phyloP scores from a whole-genome alignment of 2,113 vertebrate species.

The Chaetodon trifascialis region DNA sequence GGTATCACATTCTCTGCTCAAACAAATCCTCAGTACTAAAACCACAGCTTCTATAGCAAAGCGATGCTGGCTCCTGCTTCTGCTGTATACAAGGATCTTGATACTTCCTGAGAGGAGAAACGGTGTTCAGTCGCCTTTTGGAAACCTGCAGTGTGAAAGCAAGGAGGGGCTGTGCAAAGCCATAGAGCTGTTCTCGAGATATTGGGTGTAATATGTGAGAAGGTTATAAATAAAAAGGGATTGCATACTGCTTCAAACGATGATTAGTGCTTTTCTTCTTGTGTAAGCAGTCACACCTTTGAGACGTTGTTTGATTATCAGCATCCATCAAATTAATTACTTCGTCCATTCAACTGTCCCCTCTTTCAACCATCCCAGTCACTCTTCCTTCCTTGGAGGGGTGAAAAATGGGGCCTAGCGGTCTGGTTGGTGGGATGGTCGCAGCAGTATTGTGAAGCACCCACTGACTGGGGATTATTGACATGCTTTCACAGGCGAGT shows the following conservation, averaged over 20 bases:
- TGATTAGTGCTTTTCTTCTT: conserved; percentile 38
- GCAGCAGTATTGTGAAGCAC: conserved; percentile 75
- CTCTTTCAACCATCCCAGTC: conserved; percentile 47
- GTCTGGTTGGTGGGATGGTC: conserved; percentile 61
- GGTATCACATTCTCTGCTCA: conserved; percentile 69
- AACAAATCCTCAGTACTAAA: conserved; percentile 61
- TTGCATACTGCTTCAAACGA: conserved; percentile 2
- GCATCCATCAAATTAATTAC: conserved; percentile 74
- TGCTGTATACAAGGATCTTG: conserved; percentile 41
- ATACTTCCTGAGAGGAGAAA: conserved; percentile 68
- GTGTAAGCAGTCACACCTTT: conserved; percentile 38
- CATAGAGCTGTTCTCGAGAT: conserved; percentile 32
- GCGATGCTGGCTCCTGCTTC: conserved; percentile 48
- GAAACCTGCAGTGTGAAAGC: conserved; percentile 45
- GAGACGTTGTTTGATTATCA: conserved; percentile 64
- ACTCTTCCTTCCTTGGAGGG: conserved; percentile 56
- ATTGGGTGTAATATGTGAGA: conserved; percentile 33
- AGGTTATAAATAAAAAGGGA: conserved; percentile 37
- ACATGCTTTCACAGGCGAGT: conserved; percentile 84
- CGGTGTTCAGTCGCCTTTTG: conserved; percentile 33
- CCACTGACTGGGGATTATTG: conserved; percentile 84
- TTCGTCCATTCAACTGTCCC: conserved; percentile 56
- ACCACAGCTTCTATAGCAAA: conserved; percentile 60
- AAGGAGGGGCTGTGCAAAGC: conserved; percentile 29
- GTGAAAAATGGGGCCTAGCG: conserved; percentile 69